Percentiles rank a stretch among this genome's conserved stretches.
These are phyloP conservation scores for Pemphredon lugubris DNA, from an alignment of 2,888 invertebrate genomes.

Conservation along the genomic window DNA sequence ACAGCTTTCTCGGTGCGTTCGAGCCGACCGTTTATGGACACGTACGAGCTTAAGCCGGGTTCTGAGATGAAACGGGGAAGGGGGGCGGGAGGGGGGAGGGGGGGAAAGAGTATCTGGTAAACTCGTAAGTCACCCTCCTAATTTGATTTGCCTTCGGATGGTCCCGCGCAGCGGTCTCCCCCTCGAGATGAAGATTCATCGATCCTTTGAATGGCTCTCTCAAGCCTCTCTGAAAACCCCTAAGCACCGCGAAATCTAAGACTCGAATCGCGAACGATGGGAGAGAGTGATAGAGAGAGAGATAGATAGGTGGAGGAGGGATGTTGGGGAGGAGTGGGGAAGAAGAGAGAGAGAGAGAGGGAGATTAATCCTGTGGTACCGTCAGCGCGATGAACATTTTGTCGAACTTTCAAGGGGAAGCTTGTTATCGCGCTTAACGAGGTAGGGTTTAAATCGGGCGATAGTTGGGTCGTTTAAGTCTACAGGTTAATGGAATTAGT, in stretches of 20 bases:
- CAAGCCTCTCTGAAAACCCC: background rate
- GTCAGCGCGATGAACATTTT: constrained; percentile 40
- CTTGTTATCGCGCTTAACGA: constrained; percentile 50
- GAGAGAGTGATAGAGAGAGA: background rate
- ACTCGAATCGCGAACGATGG: background rate
- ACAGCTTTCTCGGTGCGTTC: constrained; percentile 11
- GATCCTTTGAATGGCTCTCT: constrained; percentile 24
- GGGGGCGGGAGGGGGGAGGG: background rate
- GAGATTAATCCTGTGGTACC: constrained; percentile 29
- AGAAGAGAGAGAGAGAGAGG: background rate
- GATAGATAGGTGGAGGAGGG: background rate
- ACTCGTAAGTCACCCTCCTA: constrained; percentile 53
- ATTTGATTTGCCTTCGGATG: constrained; percentile 50
- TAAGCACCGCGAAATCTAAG: background rate
- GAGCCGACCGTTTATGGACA: constrained; percentile 12
- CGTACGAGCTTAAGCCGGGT: constrained; percentile 11
- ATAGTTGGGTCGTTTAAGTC: constrained; percentile 27
- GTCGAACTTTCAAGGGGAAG: constrained; percentile 22
- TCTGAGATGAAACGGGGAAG: constrained; percentile 7
- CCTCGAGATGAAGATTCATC: constrained; percentile 51
- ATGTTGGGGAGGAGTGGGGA: background rate
- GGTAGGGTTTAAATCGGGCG: constrained; percentile 24
- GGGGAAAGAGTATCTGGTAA: constrained; percentile 15
- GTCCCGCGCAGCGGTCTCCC: constrained; percentile 35
- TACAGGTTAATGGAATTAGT: constrained; percentile 38